Evolutionary conservation across 1,140 invertebrate species (phyloP).

Genomic region (Diachasma alloeum): DNA sequence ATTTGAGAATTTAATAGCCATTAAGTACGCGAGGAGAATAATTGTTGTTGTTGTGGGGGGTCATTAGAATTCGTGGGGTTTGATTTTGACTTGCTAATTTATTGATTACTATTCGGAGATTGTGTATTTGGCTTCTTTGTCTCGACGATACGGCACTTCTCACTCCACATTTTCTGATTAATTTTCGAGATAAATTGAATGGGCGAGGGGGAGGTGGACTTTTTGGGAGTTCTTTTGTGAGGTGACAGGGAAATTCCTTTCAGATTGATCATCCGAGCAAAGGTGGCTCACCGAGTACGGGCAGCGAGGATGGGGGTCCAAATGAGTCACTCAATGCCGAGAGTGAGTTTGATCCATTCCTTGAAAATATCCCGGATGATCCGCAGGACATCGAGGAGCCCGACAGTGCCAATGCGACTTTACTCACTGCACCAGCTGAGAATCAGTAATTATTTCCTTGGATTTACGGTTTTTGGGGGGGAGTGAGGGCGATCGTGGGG

Average conservation of each 20-base stretch:
- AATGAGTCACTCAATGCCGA: conserved; percentile 69
- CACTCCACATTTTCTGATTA: background rate
- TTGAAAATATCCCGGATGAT: conserved; percentile 63
- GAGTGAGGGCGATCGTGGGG: background rate
- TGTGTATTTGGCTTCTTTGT: background rate
- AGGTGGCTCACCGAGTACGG: conserved; percentile 82
- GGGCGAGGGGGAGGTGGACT: background rate
- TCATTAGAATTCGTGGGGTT: background rate
- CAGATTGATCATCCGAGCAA: conserved; percentile 65
- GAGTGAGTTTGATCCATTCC: conserved; percentile 78
- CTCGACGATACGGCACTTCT: background rate
- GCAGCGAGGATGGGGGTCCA: conserved; percentile 81
- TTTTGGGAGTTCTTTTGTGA: background rate
- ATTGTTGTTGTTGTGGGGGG: background rate
- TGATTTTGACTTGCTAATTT: background rate
- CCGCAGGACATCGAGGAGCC: conserved; percentile 74
- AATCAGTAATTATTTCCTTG: conserved; percentile 63
- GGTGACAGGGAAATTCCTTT: conserved; percentile 13
- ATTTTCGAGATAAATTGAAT: background rate
- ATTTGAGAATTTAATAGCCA: conserved; percentile 17
- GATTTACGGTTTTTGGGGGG: background rate
- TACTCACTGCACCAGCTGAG: conserved; percentile 68
- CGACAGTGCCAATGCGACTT: conserved; percentile 74
- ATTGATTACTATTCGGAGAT: background rate
- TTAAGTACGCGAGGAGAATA: background rate